Evolutionary conservation across 2,888 invertebrate genomes (phyloP).

Genomic region (Drosophila mayaguana): DNA sequence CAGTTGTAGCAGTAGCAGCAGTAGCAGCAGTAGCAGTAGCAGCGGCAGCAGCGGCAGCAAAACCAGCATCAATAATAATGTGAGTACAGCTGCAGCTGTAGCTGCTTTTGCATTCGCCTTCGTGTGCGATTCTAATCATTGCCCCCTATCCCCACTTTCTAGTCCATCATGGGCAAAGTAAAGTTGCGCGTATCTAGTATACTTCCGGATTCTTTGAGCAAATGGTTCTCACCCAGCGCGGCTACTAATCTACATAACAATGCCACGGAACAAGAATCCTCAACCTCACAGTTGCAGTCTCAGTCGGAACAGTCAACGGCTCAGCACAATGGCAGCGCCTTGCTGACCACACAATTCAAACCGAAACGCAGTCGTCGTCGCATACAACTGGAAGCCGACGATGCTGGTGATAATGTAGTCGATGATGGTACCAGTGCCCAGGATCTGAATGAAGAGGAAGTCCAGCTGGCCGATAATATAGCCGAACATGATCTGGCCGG

Average conservation of each 20-base stretch:
- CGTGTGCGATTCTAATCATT: background rate
- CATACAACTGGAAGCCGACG: slow-evolving; percentile 66
- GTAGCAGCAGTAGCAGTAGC: slow-evolving; percentile 5
- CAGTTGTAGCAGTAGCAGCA: background rate
- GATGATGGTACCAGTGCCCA: slow-evolving; percentile 69
- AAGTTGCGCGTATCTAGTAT: slow-evolving; percentile 84
- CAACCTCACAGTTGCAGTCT: slow-evolving; percentile 1
- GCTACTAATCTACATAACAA: background rate
- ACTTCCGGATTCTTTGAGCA: slow-evolving; percentile 80
- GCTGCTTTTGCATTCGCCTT: background rate
- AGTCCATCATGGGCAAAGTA: slow-evolving; percentile 84
- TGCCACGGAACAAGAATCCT: slow-evolving; percentile 16
- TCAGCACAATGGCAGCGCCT: slow-evolving; percentile 53
- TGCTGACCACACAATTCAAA: slow-evolving; percentile 23
- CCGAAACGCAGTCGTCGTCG: slow-evolving; percentile 77
- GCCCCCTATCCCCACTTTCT: background rate
- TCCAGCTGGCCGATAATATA: slow-evolving; percentile 70
- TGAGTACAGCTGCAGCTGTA: slow-evolving; percentile 60
- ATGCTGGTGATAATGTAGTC: slow-evolving; percentile 46
- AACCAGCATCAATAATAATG: slow-evolving; percentile 47
- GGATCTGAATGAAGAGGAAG: slow-evolving; percentile 66
- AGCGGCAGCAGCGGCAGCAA: background rate
- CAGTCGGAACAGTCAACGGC: slow-evolving; percentile 27
- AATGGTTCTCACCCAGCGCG: slow-evolving; percentile 83
- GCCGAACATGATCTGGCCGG: slow-evolving; percentile 69